These are phyloP conservation scores for Oreochromis aureus DNA, from an alignment of 2,113 vertebrate species.

Conservation along the genomic window DNA sequence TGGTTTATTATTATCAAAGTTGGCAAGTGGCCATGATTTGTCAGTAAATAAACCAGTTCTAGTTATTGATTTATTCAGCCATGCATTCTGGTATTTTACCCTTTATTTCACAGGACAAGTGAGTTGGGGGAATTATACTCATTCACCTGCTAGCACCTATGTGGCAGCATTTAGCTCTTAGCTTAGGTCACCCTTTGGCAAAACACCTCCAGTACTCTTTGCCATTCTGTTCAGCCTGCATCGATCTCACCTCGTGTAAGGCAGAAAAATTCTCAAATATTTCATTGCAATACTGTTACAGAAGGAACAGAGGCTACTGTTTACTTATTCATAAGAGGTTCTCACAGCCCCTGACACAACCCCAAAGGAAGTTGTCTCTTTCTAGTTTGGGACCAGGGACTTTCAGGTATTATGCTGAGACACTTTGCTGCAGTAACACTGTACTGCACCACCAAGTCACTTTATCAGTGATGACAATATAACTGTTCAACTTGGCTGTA, in stretches of 20 bases:
- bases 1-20: background rate
- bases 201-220: background rate
- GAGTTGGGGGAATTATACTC: too few species aligned
- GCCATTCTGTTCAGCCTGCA: background rate
- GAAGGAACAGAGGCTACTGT: background rate
- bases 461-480: background rate
- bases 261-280: background rate
- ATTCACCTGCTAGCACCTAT: too few species aligned
- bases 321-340: background rate
- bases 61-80: background rate
- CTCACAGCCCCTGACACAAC: background rate
- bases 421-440: background rate
- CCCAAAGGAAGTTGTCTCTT: background rate
- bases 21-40: background rate
- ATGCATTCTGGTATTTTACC: background rate
- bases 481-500: background rate
- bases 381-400: background rate
- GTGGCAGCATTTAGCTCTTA: too few species aligned
- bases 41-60: background rate
- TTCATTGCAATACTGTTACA: background rate
- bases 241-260: background rate
- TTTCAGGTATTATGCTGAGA: background rate
- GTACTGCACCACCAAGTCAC: background rate
- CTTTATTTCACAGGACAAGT: too few species aligned
- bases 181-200: background rate